phyloP scores from a whole-genome alignment of 2,888 invertebrate genomes.

The Tachina fera region DNA sequence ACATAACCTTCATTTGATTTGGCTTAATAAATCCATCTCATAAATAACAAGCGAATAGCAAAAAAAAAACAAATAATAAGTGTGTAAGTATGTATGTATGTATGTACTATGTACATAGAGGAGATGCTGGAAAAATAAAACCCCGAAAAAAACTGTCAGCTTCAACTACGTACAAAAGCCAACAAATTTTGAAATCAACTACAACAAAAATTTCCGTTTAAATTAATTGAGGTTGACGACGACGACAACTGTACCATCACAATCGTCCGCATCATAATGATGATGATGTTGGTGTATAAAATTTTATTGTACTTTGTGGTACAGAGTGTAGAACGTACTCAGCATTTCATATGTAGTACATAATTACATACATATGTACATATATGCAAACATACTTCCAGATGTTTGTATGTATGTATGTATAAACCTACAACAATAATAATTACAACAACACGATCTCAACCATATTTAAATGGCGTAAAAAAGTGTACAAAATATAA shows the following conservation, averaged over 20 bases:
- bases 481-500: constrained; percentile 68
- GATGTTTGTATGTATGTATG: neutral
- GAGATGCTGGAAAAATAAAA: constrained; percentile 60
- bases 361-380: neutral
- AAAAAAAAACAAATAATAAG: constrained; percentile 32
- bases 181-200: constrained; percentile 47
- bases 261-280: constrained; percentile 39
- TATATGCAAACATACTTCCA: neutral
- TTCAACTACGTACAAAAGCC: constrained; percentile 37
- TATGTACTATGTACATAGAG: neutral
- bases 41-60: constrained; percentile 34
- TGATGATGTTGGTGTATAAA: constrained; percentile 47
- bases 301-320: constrained; percentile 35
- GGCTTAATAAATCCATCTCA: constrained; percentile 69
- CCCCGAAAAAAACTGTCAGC: constrained; percentile 55
- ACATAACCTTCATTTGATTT: constrained; percentile 65
- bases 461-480: constrained; percentile 73
- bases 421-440: constrained; percentile 41
- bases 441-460: constrained; percentile 65
- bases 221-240: constrained; percentile 72
- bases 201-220: constrained; percentile 69
- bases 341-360: constrained; percentile 28
- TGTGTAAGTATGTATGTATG: neutral
- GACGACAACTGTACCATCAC: constrained; percentile 67
- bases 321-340: constrained; percentile 7